phyloP scores from a whole-genome alignment of 1,140 invertebrate genomes.

The Archegozetes longisetosus region DNA sequence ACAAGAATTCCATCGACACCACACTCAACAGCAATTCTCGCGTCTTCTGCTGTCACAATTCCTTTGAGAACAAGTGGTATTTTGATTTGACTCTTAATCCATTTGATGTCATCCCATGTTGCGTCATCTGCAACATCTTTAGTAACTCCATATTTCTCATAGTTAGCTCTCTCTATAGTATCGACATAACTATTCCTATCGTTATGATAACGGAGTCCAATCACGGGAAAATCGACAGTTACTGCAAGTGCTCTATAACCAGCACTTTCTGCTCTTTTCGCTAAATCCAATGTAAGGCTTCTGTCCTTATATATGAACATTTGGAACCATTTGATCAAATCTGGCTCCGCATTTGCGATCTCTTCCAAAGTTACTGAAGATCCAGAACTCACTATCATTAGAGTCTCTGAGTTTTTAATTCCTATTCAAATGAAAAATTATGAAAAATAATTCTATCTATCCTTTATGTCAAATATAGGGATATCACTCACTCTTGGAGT shows the following conservation, averaged over 20 bases:
- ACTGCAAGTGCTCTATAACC: conserved; percentile 31
- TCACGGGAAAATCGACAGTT: conserved; percentile 28
- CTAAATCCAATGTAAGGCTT: conserved; percentile 24
- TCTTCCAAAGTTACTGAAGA: conserved; percentile 73
- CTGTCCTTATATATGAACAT: conserved; percentile 67
- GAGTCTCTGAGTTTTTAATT: conserved; percentile 45
- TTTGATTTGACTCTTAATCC: conserved; percentile 52
- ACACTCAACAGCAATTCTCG: conserved; percentile 48
- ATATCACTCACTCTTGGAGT: no score
- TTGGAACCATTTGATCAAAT: conserved; percentile 67
- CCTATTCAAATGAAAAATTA: no score
- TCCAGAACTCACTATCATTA: conserved; percentile 68
- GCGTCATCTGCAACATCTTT: not conserved
- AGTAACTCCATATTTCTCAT: not conserved
- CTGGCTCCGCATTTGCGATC: conserved; percentile 52
- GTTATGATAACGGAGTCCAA: not conserved
- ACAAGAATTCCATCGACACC: conserved; percentile 64
- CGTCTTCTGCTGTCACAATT: conserved; percentile 70
- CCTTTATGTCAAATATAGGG: no score
- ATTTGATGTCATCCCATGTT: conserved; percentile 65
- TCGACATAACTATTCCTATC: no score
- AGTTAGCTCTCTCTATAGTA: not conserved
- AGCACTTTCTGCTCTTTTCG: conserved; percentile 25
- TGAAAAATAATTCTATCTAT: no score
- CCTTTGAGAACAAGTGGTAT: conserved; percentile 79